phyloP scores from a whole-genome alignment of 2,888 invertebrate species.

The Nomada flava region DNA sequence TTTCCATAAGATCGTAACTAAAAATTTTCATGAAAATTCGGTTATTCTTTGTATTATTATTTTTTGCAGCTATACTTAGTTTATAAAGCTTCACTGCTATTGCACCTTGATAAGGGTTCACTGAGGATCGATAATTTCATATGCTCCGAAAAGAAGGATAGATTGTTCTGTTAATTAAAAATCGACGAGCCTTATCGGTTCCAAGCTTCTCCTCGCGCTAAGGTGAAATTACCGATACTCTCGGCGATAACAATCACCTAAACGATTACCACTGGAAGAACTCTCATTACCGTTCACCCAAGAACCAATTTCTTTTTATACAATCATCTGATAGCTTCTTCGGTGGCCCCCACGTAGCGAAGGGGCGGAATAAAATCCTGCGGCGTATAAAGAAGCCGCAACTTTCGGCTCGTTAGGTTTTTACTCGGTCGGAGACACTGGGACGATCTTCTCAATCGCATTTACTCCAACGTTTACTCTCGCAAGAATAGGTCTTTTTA shows the following conservation, averaged over 20 bases:
- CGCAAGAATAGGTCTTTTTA: background rate
- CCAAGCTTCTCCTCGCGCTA: background rate
- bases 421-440: conserved; percentile 3
- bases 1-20: no score
- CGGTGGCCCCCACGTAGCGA: conserved; percentile 26
- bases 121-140: background rate
- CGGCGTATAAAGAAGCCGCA: conserved; percentile 43
- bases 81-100: no score
- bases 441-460: conserved; percentile 14
- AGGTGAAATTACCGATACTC: conserved; percentile 44
- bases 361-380: conserved; percentile 36
- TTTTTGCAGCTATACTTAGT: no score
- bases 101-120: no score
- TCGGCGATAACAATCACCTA: conserved; percentile 47
- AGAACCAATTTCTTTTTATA: conserved; percentile 59
- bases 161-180: conserved; percentile 4
- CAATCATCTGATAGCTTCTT: conserved; percentile 55
- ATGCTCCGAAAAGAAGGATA: background rate
- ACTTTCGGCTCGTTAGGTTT: conserved; percentile 53
- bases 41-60: no score
- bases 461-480: conserved; percentile 21
- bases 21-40: no score
- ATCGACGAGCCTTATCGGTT: background rate
- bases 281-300: conserved; percentile 53
- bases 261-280: conserved; percentile 40